These are phyloP conservation scores for Oreocharis arfaki DNA, from an alignment of 2,113 vertebrate species.

Conservation along the genomic window DNA sequence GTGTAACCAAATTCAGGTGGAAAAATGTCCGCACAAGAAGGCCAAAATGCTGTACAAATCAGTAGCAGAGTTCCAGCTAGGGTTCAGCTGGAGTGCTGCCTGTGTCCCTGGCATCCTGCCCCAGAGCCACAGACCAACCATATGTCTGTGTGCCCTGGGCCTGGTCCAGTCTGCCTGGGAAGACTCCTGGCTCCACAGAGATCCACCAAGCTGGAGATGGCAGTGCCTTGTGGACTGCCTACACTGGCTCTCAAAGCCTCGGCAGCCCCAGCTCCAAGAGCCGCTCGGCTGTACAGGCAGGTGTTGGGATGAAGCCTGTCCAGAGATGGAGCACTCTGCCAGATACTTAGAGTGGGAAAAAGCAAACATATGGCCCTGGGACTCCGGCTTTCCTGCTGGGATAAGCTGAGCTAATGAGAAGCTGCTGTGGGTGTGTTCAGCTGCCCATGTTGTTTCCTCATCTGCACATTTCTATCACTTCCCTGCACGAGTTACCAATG, in stretches of 20 bases:
- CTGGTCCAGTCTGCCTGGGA: background rate
- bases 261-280: background rate
- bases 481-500: fast-evolving
- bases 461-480: background rate
- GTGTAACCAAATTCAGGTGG: background rate
- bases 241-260: background rate
- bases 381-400: background rate
- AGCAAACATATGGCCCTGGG: background rate
- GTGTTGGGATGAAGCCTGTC: background rate
- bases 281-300: fast-evolving
- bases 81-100: background rate
- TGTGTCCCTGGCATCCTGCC: background rate
- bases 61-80: background rate
- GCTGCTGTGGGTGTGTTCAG: background rate
- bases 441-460: background rate
- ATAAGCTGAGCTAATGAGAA: background rate
- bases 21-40: background rate
- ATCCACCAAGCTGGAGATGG: background rate
- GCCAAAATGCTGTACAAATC: background rate
- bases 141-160: background rate
- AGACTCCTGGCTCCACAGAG: background rate
- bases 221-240: background rate
- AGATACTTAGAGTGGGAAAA: background rate
- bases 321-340: fast-evolving
- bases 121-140: background rate